Conservation (phyloP, 2,888 invertebrate genomes). For the Helleia helle region DNA sequence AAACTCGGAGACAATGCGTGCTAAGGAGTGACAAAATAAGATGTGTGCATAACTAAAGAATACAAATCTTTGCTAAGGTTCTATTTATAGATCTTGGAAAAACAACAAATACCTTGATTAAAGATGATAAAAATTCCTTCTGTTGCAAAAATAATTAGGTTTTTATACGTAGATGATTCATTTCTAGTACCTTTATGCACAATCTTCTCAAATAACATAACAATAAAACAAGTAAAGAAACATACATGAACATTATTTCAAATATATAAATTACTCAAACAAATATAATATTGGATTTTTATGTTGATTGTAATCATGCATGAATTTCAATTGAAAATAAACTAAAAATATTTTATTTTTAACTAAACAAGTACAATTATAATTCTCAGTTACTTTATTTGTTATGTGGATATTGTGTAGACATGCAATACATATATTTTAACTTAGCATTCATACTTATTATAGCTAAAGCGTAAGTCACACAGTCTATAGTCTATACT, state of each 20-base stretch:
- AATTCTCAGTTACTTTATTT: too few relatives aligned
- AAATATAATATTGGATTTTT: neutral
- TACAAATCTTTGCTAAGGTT: neutral
- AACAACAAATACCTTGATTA: neutral
- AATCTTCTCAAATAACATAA: constrained; percentile 6
- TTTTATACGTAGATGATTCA: neutral
- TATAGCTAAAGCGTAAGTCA: neutral
- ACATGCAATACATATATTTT: neutral
- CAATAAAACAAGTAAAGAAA: constrained; percentile 6
- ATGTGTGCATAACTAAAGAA: constrained; percentile 24
- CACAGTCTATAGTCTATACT: neutral
- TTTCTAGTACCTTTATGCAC: neutral
- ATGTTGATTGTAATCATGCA: too few relatives aligned
- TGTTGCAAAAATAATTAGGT: neutral
- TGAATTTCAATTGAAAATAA: too few relatives aligned
- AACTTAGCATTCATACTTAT: neutral
- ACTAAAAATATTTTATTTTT: too few relatives aligned
- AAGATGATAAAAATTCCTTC: neutral
- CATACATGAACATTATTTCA: neutral
- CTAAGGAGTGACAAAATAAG: constrained; percentile 30
- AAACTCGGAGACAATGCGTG: constrained; percentile 42
- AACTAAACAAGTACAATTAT: too few relatives aligned
- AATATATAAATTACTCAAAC: neutral
- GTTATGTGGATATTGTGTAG: too few relatives aligned
- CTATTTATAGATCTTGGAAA: neutral